phyloP scores from a whole-genome alignment of 2,113 vertebrate species.

The Monarcha castaneiventris region DNA sequence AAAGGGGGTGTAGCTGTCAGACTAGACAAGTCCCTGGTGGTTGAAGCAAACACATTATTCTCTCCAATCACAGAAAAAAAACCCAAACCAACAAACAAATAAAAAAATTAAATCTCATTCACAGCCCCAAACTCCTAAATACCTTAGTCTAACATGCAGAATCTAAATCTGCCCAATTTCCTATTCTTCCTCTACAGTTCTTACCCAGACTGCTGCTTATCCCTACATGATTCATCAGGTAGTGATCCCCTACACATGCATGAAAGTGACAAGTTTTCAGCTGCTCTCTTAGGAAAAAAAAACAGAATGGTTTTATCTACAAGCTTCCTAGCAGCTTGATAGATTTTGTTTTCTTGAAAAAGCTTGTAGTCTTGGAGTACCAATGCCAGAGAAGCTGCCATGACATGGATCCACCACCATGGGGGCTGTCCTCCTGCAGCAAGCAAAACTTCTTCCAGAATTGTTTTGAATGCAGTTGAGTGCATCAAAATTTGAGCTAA shows the following conservation, averaged over 20 bases:
- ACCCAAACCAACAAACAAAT: not conserved
- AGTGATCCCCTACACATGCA: not conserved
- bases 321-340: not conserved
- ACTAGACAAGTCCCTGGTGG: not conserved
- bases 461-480: not conserved
- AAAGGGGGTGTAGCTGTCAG: accelerated
- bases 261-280: not conserved
- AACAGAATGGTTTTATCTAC: not conserved
- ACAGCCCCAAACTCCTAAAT: not conserved
- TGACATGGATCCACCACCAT: too few species aligned
- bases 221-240: not conserved
- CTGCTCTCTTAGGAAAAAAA: not conserved
- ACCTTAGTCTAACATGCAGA: not conserved
- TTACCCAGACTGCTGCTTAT: not conserved
- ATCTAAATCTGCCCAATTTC: not conserved
- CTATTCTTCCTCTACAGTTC: not conserved
- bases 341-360: not conserved
- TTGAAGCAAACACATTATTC: not conserved
- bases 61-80: accelerated
- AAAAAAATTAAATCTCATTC: not conserved
- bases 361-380: not conserved
- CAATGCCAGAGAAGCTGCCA: not conserved
- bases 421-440: not conserved
- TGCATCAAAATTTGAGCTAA: not conserved
- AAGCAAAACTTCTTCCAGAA: not conserved